Evolutionary conservation across 1,140 invertebrate genomes (phyloP).

Genomic region (Pseudobourletiella spinata): DNA sequence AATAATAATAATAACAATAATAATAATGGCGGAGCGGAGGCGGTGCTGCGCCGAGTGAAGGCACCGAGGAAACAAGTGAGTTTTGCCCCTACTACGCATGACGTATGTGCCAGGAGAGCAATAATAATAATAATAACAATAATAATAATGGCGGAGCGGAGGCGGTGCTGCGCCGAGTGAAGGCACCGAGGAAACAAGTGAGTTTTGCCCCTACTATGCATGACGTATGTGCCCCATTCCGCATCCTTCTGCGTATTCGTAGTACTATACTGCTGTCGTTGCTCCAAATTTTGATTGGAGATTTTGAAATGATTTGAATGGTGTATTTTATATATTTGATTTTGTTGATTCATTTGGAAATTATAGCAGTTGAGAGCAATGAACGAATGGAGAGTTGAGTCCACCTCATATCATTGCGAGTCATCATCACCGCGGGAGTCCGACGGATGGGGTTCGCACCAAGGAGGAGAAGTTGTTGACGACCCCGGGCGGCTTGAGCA

Average conservation of each 20-base stretch:
- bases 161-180: slow-evolving; percentile 3
- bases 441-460: background rate
- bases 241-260: too few species aligned
- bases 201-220: background rate
- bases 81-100: background rate
- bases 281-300: too few species aligned
- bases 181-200: slow-evolving; percentile 32
- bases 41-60: slow-evolving; percentile 11
- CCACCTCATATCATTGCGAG: slow-evolving; percentile 28
- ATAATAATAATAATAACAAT: too few species aligned
- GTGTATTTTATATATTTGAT: background rate
- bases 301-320: background rate
- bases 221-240: too few species aligned
- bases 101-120: too few species aligned
- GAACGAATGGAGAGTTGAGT: slow-evolving; percentile 31
- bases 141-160: background rate
- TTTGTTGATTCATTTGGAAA: slow-evolving; percentile 2
- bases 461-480: too few species aligned
- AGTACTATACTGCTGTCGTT: too few species aligned
- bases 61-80: slow-evolving; percentile 30
- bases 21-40: background rate
- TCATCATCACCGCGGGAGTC: background rate
- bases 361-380: slow-evolving; percentile 23
- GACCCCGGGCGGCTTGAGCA: too few species aligned
- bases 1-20: too few species aligned